Evolutionary conservation across 1,140 invertebrate genomes (phyloP), one percentile per base, ranked within the genome.

Genomic region (Drosophila ercepeae): DNA sequence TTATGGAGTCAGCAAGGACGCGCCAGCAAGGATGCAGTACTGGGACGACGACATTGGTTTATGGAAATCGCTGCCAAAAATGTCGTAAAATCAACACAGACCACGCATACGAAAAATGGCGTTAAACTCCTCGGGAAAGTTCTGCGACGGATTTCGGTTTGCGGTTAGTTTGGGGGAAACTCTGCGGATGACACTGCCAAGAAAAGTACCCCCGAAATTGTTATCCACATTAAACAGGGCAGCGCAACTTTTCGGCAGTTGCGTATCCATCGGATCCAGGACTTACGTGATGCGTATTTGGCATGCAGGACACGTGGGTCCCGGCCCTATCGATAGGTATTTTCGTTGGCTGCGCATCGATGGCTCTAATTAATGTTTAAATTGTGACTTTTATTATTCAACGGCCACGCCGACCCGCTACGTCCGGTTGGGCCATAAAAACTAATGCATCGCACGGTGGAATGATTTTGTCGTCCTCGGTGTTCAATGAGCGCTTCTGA

Each of bases 341-440:
- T 45, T 74, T 44, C 60, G 75, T 64, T 77, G 70, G 70, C 34
- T 75, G 27, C 75, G 72, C 75, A 71, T 59, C 63, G 59, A 70
- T 86, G 63, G 63, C 52, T 74, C 77, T 86, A 88, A 86, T 86
- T 86, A 88, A 81, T 88, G 76, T 70, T 86, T 88, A 77, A 86
- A 88, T 60, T 86, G 61, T 59, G 53, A 68, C 55, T 76, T 84
- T 79, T 69, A 84, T 76, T 84, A 86, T 83, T 70, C 78, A 72
- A 41, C 36, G 27, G 34, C 49, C 45, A 18, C 23, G 11, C n/a
- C n/a, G 7, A 19, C 16, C 23, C 21, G 23, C 32, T 14, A 53
- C 53, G 32, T 75, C 51, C 59, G 36, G n/a, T 8, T 18, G 13
- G 57, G 41, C 34, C 57, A 75, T 78, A 78, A 68, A 78, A 75